Percentiles rank a stretch among this genome's conserved stretches.
These are phyloP conservation scores for Caenorhabditis briggsae DNA, from an alignment of 1,140 invertebrate genomes.

Conservation along the genomic window DNA sequence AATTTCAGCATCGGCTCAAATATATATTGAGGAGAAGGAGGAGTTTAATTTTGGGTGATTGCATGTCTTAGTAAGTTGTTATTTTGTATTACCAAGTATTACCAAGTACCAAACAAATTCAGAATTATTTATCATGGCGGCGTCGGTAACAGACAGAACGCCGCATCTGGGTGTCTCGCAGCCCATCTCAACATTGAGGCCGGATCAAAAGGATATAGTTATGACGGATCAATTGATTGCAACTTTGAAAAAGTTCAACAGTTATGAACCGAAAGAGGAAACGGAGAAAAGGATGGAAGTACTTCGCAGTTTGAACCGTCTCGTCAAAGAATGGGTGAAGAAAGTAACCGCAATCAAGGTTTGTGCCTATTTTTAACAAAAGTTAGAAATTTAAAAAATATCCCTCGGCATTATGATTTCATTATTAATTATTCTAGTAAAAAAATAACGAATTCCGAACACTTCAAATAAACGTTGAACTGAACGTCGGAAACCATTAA, in stretches of 20 bases:
- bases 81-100: background rate
- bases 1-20: conserved; percentile 34
- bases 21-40: background rate
- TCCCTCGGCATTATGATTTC: too few species aligned
- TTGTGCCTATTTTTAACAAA: background rate
- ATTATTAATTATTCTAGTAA: too few species aligned
- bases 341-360: conserved; percentile 71
- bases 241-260: conserved; percentile 66
- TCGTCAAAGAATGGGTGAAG: conserved; percentile 75
- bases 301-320: conserved; percentile 70
- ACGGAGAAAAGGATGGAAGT: conserved; percentile 74
- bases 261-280: conserved; percentile 75
- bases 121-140: conserved; percentile 18
- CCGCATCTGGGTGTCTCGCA: conserved; percentile 70
- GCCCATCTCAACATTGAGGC: conserved; percentile 71
- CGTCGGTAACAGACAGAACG: background rate
- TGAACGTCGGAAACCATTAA: too few species aligned
- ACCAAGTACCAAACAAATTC: background rate
- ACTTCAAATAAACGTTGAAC: too few species aligned
- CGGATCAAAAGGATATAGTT: conserved; percentile 66
- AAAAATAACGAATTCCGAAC: too few species aligned
- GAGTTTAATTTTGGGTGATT: conserved; percentile 4
- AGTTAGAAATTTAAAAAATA: background rate
- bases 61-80: conserved; percentile 41
- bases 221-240: conserved; percentile 69